A percentile compares a stretch with the other conserved stretches of the same genome.
These are phyloP conservation scores for Limosa lapponica DNA, from an alignment of 2,797 vertebrate genomes.

Conservation along the genomic window DNA sequence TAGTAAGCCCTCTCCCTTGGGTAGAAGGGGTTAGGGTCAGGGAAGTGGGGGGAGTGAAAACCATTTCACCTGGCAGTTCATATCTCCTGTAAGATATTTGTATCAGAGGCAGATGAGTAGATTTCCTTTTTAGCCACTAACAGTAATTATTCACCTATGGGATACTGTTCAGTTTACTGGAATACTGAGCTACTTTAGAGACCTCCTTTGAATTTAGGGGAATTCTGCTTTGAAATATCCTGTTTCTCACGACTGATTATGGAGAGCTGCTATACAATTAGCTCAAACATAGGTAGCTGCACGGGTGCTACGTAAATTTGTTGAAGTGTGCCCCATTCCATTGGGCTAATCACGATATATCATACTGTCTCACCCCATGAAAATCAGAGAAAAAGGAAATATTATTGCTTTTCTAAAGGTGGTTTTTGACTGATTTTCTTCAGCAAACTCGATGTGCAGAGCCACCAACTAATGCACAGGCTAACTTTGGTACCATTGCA, in stretches of 20 bases:
- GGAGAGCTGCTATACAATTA: not conserved
- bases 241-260: not conserved
- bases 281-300: not conserved
- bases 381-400: not conserved
- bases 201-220: not conserved
- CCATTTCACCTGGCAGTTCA: not conserved
- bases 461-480: rapidly evolving
- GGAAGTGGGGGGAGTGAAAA: not conserved
- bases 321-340: not conserved
- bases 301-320: not conserved
- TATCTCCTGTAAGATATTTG: not conserved
- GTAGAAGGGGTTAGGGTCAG: not conserved
- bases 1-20: not conserved
- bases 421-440: not conserved
- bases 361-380: not conserved
- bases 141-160: not conserved
- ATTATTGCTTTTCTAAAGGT: not conserved
- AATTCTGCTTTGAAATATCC: not conserved
- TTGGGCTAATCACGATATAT: not conserved
- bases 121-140: not conserved
- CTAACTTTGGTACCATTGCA: not conserved
- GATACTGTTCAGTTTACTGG: not conserved
- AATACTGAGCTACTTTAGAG: not conserved
- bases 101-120: not conserved
- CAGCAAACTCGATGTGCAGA: not conserved